Percentiles rank a stretch among this genome's conserved stretches.
phyloP scores from a whole-genome alignment of 2,888 invertebrate species.

The Dryadula phaetusa region DNA sequence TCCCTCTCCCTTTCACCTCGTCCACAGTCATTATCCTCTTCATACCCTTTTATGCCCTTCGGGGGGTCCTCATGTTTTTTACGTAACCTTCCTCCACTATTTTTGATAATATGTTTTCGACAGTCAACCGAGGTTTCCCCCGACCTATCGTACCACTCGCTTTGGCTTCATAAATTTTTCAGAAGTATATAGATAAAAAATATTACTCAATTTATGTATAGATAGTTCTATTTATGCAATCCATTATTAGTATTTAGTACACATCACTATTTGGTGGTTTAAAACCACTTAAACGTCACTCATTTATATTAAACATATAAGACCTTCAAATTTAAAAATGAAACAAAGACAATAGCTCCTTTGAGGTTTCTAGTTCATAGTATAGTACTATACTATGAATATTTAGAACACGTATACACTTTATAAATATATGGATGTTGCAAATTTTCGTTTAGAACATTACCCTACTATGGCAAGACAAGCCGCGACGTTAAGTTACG shows the following conservation, averaged over 20 bases:
- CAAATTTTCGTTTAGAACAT: too few relatives aligned
- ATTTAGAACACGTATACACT: constrained; percentile 3
- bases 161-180: too few relatives aligned
- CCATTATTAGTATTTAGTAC: constrained; percentile 12
- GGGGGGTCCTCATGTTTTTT: too few relatives aligned
- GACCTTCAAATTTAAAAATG: constrained; percentile 8
- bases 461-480: too few relatives aligned
- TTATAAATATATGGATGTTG: not conserved
- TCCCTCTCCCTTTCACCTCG: too few relatives aligned
- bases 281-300: not conserved
- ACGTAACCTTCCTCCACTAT: too few relatives aligned
- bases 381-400: not conserved
- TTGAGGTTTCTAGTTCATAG: constrained; percentile 13
- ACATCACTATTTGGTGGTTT: constrained; percentile 13
- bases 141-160: too few relatives aligned
- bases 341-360: not conserved
- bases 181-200: not conserved
- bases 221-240: constrained; percentile 10
- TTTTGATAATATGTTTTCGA: too few relatives aligned
- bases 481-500: too few relatives aligned
- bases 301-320: constrained; percentile 14
- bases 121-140: too few relatives aligned
- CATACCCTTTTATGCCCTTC: too few relatives aligned
- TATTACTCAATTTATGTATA: constrained; percentile 21
- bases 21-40: too few relatives aligned